Evolutionary conservation across 2,797 vertebrate species (phyloP).

Genomic region (Huso huso): DNA sequence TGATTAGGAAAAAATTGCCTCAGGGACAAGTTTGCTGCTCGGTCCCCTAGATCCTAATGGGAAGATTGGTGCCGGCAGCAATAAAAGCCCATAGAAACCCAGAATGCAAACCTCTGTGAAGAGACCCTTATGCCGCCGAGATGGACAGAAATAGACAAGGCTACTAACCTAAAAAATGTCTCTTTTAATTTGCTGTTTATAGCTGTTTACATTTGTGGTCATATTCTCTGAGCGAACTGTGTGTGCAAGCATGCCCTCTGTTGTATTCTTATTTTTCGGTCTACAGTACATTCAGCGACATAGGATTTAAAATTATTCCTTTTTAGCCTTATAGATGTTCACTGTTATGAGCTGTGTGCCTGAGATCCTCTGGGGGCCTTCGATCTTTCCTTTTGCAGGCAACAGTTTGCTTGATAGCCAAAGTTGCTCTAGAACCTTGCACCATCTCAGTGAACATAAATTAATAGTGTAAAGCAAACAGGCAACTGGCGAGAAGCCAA

Average conservation of each 20-base stretch:
- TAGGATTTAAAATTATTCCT: slow-evolving; percentile 64
- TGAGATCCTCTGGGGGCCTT: slow-evolving; percentile 60
- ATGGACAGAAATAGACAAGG: neutral
- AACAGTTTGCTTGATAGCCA: slow-evolving; percentile 70
- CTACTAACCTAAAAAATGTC: neutral
- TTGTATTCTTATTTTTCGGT: neutral
- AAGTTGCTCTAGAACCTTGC: slow-evolving; percentile 80
- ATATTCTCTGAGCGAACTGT: slow-evolving; percentile 3
- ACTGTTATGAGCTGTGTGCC: slow-evolving; percentile 58
- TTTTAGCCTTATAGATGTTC: slow-evolving; percentile 68
- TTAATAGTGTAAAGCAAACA: slow-evolving; percentile 87
- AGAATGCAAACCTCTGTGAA: neutral
- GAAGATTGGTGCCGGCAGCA: neutral
- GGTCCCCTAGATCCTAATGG: neutral
- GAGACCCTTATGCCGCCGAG: neutral
- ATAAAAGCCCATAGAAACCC: slow-evolving; percentile 1
- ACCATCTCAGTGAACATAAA: slow-evolving; percentile 86
- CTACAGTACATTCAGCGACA: neutral
- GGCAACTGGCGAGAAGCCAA: slow-evolving; percentile 72
- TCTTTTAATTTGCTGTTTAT: slow-evolving; percentile 10
- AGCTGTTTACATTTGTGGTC: slow-evolving; percentile 4
- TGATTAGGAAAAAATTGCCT: neutral
- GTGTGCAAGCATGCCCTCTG: neutral
- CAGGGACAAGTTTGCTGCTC: neutral
- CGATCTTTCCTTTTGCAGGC: slow-evolving; percentile 50